phyloP scores from a whole-genome alignment of 2,797 vertebrate genomes.

The Amniataba percoides region DNA sequence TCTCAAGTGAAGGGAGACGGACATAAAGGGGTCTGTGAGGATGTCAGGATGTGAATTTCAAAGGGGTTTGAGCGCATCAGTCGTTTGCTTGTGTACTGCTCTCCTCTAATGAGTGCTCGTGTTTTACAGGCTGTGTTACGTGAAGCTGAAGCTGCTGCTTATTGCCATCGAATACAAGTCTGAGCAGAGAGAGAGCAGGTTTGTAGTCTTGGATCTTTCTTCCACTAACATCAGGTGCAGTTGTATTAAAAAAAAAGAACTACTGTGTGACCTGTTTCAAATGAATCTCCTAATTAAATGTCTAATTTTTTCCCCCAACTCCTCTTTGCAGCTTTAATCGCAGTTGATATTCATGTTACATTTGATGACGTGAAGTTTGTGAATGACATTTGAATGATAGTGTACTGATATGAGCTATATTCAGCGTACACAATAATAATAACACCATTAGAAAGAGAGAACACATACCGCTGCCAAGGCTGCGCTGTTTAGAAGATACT shows the following conservation, averaged over 20 bases:
- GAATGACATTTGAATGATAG: slow-evolving; percentile 8
- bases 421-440: not conserved
- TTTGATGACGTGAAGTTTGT: slow-evolving; percentile 21
- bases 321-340: slow-evolving; percentile 39
- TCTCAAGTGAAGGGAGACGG: slow-evolving; percentile 8
- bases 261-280: slow-evolving; percentile 16
- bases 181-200: slow-evolving; percentile 98
- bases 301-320: not conserved
- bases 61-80: slow-evolving; percentile 19
- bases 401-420: not conserved
- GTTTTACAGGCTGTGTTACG: slow-evolving; percentile 94
- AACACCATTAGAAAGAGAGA: not conserved
- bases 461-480: not conserved
- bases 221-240: slow-evolving; percentile 8
- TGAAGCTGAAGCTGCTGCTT: slow-evolving; percentile 98
- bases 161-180: slow-evolving; percentile 99
- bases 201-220: slow-evolving; percentile 70
- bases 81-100: not conserved
- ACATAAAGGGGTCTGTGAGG: not conserved
- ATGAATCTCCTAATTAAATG: slow-evolving; percentile 12
- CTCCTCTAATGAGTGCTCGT: slow-evolving; percentile 58
- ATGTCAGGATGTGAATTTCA: slow-evolving; percentile 7
- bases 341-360: slow-evolving; percentile 19
- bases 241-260: slow-evolving; percentile 20
- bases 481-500: slow-evolving; percentile 6